phyloP scores from a whole-genome alignment of 2,797 vertebrate genomes.

The Chelidonichthys spinosus region DNA sequence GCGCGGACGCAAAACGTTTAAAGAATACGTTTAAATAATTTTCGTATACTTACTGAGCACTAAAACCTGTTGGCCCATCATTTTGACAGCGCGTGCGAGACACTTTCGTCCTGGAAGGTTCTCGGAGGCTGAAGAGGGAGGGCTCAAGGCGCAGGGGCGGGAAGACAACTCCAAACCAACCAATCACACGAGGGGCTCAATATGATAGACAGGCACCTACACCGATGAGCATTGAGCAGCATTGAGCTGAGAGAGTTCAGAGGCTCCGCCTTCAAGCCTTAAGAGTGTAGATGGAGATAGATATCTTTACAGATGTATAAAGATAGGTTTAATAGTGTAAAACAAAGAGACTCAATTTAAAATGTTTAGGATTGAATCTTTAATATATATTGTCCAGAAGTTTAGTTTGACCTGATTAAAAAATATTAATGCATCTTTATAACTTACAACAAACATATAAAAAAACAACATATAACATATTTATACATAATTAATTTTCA shows the following conservation, averaged over 20 bases:
- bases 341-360: too few relatives aligned
- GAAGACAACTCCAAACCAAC: neutral
- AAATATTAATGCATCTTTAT: too few relatives aligned
- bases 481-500: too few relatives aligned
- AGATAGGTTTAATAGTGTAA: too few relatives aligned
- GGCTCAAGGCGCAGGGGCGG: slow-evolving; percentile 1
- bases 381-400: too few relatives aligned
- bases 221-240: slow-evolving; percentile 59
- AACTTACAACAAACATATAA: too few relatives aligned
- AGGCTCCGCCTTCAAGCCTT: slow-evolving; percentile 40
- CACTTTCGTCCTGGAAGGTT: slow-evolving; percentile 81
- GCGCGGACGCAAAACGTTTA: fast-evolving
- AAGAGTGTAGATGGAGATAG: neutral
- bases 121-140: slow-evolving; percentile 72
- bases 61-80: slow-evolving; percentile 92
- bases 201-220: slow-evolving; percentile 31
- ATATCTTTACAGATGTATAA: too few relatives aligned
- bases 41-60: slow-evolving; percentile 88
- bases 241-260: neutral
- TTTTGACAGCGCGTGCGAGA: slow-evolving; percentile 70
- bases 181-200: slow-evolving; percentile 55
- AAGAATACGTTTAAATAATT: fast-evolving
- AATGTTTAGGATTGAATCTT: too few relatives aligned
- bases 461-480: too few relatives aligned
- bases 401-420: too few relatives aligned